Conservation (phyloP, 37 sponge, comb jelly and placozoan genomes). For the Spongilla lacustris region DNA sequence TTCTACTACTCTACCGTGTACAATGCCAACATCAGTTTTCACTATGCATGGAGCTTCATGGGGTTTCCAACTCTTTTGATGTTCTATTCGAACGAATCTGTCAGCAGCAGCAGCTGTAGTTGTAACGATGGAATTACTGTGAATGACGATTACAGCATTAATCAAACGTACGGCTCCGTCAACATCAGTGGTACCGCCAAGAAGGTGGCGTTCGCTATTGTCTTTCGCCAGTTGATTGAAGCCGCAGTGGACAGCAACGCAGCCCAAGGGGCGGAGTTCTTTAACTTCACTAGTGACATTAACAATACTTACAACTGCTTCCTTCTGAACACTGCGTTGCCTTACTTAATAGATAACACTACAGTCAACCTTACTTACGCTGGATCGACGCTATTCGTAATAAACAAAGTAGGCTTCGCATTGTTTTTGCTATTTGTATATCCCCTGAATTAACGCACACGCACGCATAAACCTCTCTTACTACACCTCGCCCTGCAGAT, state of each 20-base stretch:
- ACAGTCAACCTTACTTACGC: not conserved
- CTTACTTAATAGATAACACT: not conserved
- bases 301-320: not conserved
- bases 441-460: not conserved
- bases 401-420: not conserved
- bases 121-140: constrained; percentile 5
- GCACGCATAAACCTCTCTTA: not conserved
- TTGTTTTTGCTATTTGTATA: not conserved
- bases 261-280: not conserved
- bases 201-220: constrained; percentile 48
- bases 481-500: not conserved
- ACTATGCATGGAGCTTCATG: constrained; percentile 61
- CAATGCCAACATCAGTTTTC: constrained; percentile 8
- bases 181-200: constrained; percentile 18
- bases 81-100: not conserved
- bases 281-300: not conserved
- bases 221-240: constrained; percentile 56
- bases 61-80: constrained; percentile 6
- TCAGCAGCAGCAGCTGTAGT: not conserved
- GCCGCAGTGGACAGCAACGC: constrained; percentile 29
- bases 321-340: not conserved
- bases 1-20: constrained; percentile 8
- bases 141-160: not conserved
- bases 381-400: not conserved
- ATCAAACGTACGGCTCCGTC: constrained; percentile 35